A percentile compares a stretch with the other conserved stretches of the same genome.
Evolutionary conservation across 2,888 invertebrate genomes (phyloP).

Genomic region (Iselma pallidipennis): DNA sequence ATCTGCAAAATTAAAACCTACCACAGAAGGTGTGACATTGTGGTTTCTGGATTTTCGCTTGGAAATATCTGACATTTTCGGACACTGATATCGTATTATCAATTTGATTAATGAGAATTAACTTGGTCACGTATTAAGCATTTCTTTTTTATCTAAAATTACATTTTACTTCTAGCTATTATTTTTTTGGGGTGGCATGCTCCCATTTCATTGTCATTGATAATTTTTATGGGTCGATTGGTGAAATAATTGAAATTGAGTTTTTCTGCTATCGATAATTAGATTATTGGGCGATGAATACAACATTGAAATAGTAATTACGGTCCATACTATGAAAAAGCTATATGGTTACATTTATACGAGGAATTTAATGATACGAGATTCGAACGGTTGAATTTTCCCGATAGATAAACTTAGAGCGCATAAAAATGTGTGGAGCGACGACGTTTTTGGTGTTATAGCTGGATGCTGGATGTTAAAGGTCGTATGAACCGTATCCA

Average conservation of each 20-base stretch:
- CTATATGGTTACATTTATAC: background rate
- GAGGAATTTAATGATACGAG: background rate
- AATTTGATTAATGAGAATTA: background rate
- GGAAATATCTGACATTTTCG: background rate
- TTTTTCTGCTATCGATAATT: slow-evolving; percentile 9
- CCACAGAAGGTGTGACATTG: background rate
- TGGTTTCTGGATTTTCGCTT: background rate
- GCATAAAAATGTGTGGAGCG: slow-evolving; percentile 13
- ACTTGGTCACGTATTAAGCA: background rate
- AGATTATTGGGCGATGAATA: background rate
- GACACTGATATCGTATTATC: background rate
- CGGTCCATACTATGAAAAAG: background rate
- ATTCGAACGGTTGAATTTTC: background rate
- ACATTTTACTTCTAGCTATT: background rate
- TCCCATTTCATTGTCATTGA: background rate
- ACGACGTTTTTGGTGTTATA: slow-evolving; percentile 8
- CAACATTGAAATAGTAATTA: slow-evolving; percentile 6
- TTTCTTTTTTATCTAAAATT: background rate
- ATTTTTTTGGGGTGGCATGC: slow-evolving; percentile 3
- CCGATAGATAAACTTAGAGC: slow-evolving; percentile 8
- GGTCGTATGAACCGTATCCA: background rate
- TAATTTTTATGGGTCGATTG: background rate
- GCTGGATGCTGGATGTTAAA: background rate
- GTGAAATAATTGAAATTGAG: slow-evolving; percentile 13
- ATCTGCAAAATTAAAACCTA: background rate